Percentiles rank a stretch among this genome's conserved stretches.
phyloP scores from a whole-genome alignment of 1,140 invertebrate species.

The Brachionus paranguensis region DNA sequence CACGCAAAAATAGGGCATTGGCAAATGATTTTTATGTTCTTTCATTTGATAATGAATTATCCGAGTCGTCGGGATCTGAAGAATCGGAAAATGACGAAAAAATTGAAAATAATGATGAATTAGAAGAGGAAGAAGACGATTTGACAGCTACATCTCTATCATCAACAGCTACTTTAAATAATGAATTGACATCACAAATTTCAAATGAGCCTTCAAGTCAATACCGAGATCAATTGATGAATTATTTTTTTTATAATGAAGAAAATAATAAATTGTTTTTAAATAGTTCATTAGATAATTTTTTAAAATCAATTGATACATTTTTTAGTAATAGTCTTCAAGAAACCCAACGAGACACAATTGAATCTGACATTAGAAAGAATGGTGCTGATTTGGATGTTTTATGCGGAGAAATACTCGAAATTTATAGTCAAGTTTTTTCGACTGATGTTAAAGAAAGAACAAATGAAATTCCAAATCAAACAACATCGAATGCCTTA shows the following conservation, averaged over 20 bases:
- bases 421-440: not conserved
- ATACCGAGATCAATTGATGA: not conserved
- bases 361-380: not conserved
- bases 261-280: slow-evolving; percentile 16
- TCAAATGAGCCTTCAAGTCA: not conserved
- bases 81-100: not conserved
- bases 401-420: not conserved
- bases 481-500: not conserved
- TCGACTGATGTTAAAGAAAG: not conserved
- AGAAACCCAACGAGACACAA: not conserved
- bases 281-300: slow-evolving; percentile 1
- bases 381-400: not conserved
- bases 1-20: not conserved
- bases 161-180: slow-evolving; percentile 10
- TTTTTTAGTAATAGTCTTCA: not conserved
- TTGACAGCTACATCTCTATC: slow-evolving; percentile 1
- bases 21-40: slow-evolving; percentile 33
- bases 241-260: slow-evolving; percentile 16
- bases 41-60: slow-evolving; percentile 38
- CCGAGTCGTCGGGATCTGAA: not conserved
- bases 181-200: not conserved
- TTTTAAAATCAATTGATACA: not conserved
- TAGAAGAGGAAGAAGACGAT: slow-evolving; percentile 4
- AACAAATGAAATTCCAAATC: not conserved
- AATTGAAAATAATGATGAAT: not conserved